These are phyloP conservation scores for Trilocha varians DNA, from an alignment of 2,888 invertebrate species.

Conservation along the genomic window DNA sequence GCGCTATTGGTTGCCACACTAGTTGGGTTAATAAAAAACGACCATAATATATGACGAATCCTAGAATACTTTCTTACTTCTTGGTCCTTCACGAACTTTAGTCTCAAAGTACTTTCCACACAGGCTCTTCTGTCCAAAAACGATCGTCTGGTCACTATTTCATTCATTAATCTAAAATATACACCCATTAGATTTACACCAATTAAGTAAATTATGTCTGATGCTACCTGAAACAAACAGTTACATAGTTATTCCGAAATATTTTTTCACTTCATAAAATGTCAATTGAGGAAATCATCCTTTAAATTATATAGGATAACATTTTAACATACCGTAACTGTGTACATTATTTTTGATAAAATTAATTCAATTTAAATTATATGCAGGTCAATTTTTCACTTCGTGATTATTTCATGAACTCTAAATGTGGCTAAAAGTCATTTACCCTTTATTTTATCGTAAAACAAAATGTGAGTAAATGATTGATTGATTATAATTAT, in stretches of 20 bases:
- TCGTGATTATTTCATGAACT: no score
- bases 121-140: constrained; percentile 90
- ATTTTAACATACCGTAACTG: no score
- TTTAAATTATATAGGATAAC: no score
- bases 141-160: constrained; percentile 88
- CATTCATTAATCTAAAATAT: constrained; percentile 91
- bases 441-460: background rate
- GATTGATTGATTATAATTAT: background rate
- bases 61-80: constrained; percentile 60
- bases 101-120: constrained; percentile 86
- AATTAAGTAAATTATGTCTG: constrained; percentile 80
- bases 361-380: no score
- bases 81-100: constrained; percentile 89
- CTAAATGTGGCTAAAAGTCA: background rate
- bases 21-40: no score
- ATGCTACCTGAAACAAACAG: constrained; percentile 77
- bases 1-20: no score
- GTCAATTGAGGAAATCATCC: no score
- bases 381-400: no score
- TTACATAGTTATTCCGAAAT: no score
- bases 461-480: background rate
- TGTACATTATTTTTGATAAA: background rate
- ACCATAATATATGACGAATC: background rate
- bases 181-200: constrained; percentile 88
- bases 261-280: no score